Evolutionary conservation across 2,797 vertebrate genomes (phyloP).

Genomic region (Silurus lanzhouensis): DNA sequence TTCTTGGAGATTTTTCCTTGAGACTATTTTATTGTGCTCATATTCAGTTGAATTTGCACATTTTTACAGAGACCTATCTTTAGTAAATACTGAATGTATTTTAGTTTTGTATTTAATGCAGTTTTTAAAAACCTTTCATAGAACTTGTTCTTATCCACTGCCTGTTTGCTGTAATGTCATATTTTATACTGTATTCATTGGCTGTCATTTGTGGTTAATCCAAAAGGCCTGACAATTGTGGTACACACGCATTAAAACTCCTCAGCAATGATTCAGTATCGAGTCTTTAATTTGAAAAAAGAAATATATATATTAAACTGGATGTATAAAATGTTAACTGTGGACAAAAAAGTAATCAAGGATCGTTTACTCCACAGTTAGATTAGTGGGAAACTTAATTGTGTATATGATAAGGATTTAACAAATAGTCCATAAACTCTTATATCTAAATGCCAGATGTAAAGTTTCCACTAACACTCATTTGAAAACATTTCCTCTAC

Average conservation of each 20-base stretch:
- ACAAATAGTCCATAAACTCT: background rate
- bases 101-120: conserved; percentile 52
- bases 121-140: conserved; percentile 21
- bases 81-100: conserved; percentile 66
- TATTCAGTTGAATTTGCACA: conserved; percentile 62
- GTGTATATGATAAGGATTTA: background rate
- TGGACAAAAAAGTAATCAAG: background rate
- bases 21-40: conserved; percentile 21
- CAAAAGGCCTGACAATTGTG: background rate
- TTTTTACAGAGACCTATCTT: conserved; percentile 57
- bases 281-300: conserved; percentile 1
- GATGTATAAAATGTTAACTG: background rate
- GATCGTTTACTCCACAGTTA: background rate
- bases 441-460: too few relatives aligned
- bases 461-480: background rate
- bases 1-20: conserved; percentile 23
- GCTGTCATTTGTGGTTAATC: background rate
- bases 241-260: conserved; percentile 42
- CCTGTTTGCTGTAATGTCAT: conserved; percentile 8
- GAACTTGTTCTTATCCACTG: background rate
- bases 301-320: too few relatives aligned
- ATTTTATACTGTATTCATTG: conserved; percentile 20
- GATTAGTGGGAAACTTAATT: background rate
- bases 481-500: background rate
- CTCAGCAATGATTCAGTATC: background rate